Percentiles rank a stretch among this genome's conserved stretches.
Conservation (phyloP, 2,888 invertebrate species). For the Portevinia maculata region DNA sequence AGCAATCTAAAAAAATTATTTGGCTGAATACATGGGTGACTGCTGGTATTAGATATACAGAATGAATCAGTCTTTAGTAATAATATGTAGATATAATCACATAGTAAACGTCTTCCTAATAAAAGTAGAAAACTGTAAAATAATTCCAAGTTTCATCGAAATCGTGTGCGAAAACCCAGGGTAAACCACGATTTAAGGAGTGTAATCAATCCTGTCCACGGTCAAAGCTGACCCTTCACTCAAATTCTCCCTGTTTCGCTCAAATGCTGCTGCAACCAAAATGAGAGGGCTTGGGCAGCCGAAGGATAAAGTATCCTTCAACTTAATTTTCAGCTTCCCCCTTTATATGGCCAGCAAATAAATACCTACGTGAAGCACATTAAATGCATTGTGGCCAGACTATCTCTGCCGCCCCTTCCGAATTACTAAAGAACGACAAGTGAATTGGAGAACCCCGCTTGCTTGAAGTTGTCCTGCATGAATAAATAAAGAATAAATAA, state of each 20-base stretch:
- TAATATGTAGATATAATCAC: too few species aligned
- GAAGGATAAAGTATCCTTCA: constrained; percentile 41
- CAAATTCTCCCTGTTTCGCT: not conserved
- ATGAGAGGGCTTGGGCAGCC: too few species aligned
- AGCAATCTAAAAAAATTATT: too few species aligned
- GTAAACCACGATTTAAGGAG: not conserved
- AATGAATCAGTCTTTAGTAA: too few species aligned
- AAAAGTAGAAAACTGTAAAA: not conserved
- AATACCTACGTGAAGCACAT: constrained; percentile 35
- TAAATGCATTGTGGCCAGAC: constrained; percentile 35
- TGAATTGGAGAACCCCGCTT: constrained; percentile 1
- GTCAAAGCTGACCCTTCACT: constrained; percentile 15
- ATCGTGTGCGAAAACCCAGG: not conserved
- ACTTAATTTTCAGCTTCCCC: constrained; percentile 54
- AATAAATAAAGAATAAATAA: too few species aligned
- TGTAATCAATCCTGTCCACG: constrained; percentile 35
- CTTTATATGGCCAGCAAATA: constrained; percentile 37
- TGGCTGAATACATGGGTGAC: too few species aligned
- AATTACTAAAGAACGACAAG: constrained; percentile 18
- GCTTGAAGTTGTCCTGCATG: constrained; percentile 47
- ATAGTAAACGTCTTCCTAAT: too few species aligned
- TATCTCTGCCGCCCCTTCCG: constrained; percentile 39
- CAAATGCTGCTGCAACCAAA: too few species aligned
- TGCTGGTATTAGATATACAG: too few species aligned
- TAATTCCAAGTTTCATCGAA: constrained; percentile 18